These are phyloP conservation scores for Oostethus manadensis DNA, from an alignment of 2,113 vertebrate genomes.

Conservation along the genomic window DNA sequence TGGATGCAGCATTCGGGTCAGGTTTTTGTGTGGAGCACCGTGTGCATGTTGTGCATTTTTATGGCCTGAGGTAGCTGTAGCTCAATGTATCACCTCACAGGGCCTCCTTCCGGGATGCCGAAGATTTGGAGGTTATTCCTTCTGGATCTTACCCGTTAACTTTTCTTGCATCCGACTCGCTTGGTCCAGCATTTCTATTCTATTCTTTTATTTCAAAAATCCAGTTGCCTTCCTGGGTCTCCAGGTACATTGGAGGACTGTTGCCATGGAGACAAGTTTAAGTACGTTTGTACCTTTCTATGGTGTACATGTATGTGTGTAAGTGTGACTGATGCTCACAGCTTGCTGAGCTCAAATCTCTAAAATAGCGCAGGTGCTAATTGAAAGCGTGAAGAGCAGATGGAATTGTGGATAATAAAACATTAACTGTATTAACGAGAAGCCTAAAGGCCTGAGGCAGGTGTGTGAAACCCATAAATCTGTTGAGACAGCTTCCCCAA, in stretches of 20 bases:
- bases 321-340: conserved; percentile 3
- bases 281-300: conserved; percentile 5
- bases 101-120: too few species aligned
- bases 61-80: too few species aligned
- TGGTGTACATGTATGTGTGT: conserved; percentile 3
- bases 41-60: too few species aligned
- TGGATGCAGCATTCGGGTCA: too few species aligned
- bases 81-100: too few species aligned
- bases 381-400: conserved; percentile 11
- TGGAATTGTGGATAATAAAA: conserved; percentile 7
- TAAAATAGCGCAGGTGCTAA: conserved; percentile 26
- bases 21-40: too few species aligned
- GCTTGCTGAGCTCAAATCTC: conserved; percentile 13
- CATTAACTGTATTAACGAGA: conserved; percentile 14
- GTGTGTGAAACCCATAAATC: neutral
- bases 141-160: too few species aligned
- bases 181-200: too few species aligned
- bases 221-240: neutral
- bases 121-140: too few species aligned
- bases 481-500: neutral
- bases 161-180: too few species aligned
- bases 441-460: neutral
- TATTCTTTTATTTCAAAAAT: too few species aligned
- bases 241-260: conserved; percentile 4
- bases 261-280: conserved; percentile 52